A percentile compares a stretch with the other conserved stretches of the same genome.
Conservation (phyloP, 2,888 invertebrate genomes). For the Noctua janthe region DNA sequence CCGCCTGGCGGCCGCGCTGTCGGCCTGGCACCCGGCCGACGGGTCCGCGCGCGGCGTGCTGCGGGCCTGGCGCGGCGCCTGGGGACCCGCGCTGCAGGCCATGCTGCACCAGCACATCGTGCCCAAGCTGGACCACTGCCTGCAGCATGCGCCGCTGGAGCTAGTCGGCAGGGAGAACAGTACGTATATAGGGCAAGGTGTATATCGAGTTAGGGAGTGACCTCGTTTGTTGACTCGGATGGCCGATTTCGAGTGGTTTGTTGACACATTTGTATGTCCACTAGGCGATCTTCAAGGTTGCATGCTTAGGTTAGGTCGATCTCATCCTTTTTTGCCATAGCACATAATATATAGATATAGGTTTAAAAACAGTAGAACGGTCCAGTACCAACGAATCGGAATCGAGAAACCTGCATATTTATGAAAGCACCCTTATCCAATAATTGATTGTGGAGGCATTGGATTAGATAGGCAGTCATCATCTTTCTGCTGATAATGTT, state of each 20-base stretch:
- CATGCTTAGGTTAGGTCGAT: background rate
- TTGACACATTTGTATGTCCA: background rate
- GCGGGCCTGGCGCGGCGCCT: slow-evolving; percentile 95
- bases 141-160: slow-evolving; percentile 88
- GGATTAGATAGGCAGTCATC: too few relatives aligned
- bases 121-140: slow-evolving; percentile 95
- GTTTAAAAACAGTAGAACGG: background rate
- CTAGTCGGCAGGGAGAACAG: slow-evolving; percentile 82
- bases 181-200: slow-evolving; percentile 48
- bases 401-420: too few relatives aligned
- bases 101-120: slow-evolving; percentile 96
- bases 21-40: slow-evolving; percentile 99
- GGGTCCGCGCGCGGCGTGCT: slow-evolving; percentile 97
- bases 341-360: background rate
- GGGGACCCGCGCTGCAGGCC: slow-evolving; percentile 90
- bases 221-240: background rate
- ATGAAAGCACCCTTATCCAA: too few relatives aligned
- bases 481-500: too few relatives aligned
- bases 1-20: slow-evolving; percentile 96
- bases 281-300: background rate
- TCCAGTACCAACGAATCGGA: too few relatives aligned
- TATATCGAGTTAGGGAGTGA: background rate
- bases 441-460: too few relatives aligned
- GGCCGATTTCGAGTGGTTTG: background rate
- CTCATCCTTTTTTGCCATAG: background rate